Evolutionary conservation across 2,113 vertebrate species (phyloP), one percentile per base, ranked within the genome.

Genomic region (Chascanopsetta lugubris): DNA sequence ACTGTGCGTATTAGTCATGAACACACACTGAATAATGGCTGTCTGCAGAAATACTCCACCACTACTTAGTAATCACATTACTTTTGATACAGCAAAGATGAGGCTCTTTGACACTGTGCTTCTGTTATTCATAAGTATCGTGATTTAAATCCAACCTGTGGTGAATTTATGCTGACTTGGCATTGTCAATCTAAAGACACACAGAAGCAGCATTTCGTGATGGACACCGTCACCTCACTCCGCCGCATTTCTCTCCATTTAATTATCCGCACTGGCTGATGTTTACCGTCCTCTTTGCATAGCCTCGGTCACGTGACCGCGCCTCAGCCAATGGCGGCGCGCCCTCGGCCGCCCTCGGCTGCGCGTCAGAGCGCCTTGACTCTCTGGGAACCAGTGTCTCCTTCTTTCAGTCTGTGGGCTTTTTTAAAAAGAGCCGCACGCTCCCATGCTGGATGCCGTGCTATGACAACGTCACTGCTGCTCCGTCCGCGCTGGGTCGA

Each of bases 391-490:
- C 85, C 91, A 87, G 90, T 90, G 92, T 93, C 94, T 94, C 93
- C 82, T 86, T 94, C 93, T 87, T 87, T 95, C 95, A 98, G 95
- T 98, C 95, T 93, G 88, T 93, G 94, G 93, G 94, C 94, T 95
- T 88, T 97, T 98, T 94, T 93, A 95, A 96, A 95, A 94, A 95
- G 95, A 96, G 96, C 94, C 92, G 89, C 72, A 87, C 86, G 95
- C 93, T 93, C 95, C 94, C 91, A 96, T 96, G 96, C 94, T 93
- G 95, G 93, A 93, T 82, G 90, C 72, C 95, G 95, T 96, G 97
- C 96, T 98, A 99, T 99, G 97, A 98, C 97, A 95, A 95, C 96
- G 94, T 97, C 97, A 95, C 94, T 98, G 92, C 95, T 99, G 90
- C 96, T 99, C 93, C 96, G 96, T 93, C 96, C 97, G 79, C 95